Percentiles rank a stretch among this genome's conserved stretches.
phyloP scores from a whole-genome alignment of 2,113 vertebrate genomes.

The Oryzias celebensis region DNA sequence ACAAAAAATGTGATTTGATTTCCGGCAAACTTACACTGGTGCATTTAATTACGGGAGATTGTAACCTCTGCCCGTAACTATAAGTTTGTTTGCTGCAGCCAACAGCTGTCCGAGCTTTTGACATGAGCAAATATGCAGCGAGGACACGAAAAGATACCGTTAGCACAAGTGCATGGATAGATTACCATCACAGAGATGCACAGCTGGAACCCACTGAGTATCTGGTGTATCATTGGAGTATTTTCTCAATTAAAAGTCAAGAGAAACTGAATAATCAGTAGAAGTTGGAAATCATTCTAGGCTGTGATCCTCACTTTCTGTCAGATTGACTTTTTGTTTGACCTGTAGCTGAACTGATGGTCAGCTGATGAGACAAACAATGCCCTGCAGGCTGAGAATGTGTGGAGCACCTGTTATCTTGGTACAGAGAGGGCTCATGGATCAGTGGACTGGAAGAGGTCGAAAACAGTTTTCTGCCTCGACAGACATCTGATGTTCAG shows the following conservation, averaged over 20 bases:
- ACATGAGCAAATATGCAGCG: constrained; percentile 45
- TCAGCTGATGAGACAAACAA: constrained; percentile 66
- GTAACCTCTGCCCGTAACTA: constrained; percentile 17
- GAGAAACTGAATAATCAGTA: constrained; percentile 7
- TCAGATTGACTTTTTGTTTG: constrained; percentile 35
- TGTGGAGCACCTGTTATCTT: constrained; percentile 55
- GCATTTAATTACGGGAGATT: constrained; percentile 16
- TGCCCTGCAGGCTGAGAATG: constrained; percentile 19
- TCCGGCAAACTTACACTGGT: constrained; percentile 5
- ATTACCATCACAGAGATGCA: constrained; percentile 51
- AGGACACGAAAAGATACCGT: constrained; percentile 43
- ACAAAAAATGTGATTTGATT: constrained; percentile 29
- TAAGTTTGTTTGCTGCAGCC: constrained; percentile 20
- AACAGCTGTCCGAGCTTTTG: constrained; percentile 42
- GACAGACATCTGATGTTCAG: constrained; percentile 25
- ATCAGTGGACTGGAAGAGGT: constrained; percentile 39
- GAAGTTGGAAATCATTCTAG: constrained; percentile 19
- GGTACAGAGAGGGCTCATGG: constrained; percentile 52
- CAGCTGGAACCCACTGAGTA: constrained; percentile 55
- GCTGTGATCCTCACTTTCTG: constrained; percentile 27
- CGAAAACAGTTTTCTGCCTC: constrained; percentile 34
- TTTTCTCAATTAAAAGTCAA: constrained; percentile 22
- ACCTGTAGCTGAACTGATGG: constrained; percentile 53
- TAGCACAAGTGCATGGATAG: constrained; percentile 37
- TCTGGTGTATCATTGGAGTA: constrained; percentile 43